Evolutionary conservation across 2,113 vertebrate genomes (phyloP).

Genomic region (Tragelaphus buxtoni): DNA sequence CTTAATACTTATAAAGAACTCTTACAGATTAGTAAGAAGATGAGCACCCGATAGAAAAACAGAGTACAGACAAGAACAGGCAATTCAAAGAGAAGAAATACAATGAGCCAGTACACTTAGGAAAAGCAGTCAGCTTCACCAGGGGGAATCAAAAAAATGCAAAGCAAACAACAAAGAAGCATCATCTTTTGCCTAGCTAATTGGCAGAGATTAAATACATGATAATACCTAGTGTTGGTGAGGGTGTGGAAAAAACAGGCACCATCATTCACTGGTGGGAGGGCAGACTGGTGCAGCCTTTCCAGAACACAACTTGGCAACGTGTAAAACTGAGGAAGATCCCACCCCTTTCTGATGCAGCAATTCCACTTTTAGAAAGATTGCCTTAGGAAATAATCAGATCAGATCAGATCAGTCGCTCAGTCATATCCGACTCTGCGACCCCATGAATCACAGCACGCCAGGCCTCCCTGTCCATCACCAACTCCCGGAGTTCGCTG

Average conservation of each 20-base stretch:
- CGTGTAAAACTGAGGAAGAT: not conserved
- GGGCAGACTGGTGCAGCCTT: not conserved
- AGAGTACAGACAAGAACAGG: constrained; percentile 41
- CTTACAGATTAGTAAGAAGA: constrained; percentile 5
- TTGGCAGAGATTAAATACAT: constrained; percentile 59
- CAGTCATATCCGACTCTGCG: no score
- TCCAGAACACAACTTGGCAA: constrained; percentile 57
- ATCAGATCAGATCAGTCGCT: no score
- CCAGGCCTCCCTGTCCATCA: no score
- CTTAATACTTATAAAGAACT: constrained; percentile 21
- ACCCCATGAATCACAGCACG: no score
- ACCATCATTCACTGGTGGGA: constrained; percentile 17
- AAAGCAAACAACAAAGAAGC: constrained; percentile 62
- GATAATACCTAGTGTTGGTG: constrained; percentile 38
- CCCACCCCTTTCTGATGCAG: constrained; percentile 30
- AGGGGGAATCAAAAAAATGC: constrained; percentile 53
- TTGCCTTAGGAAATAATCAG: constrained; percentile 33
- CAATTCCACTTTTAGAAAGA: constrained; percentile 56
- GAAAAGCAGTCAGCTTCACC: constrained; percentile 42
- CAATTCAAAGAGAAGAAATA: constrained; percentile 53
- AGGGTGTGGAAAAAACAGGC: constrained; percentile 57
- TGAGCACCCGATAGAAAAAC: constrained; percentile 13
- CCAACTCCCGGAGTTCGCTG: no score
- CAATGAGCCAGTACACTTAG: constrained; percentile 29
- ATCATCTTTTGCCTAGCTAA: constrained; percentile 60